Conservation (phyloP, 2,888 invertebrate species). For the Mylabris sibirica region DNA sequence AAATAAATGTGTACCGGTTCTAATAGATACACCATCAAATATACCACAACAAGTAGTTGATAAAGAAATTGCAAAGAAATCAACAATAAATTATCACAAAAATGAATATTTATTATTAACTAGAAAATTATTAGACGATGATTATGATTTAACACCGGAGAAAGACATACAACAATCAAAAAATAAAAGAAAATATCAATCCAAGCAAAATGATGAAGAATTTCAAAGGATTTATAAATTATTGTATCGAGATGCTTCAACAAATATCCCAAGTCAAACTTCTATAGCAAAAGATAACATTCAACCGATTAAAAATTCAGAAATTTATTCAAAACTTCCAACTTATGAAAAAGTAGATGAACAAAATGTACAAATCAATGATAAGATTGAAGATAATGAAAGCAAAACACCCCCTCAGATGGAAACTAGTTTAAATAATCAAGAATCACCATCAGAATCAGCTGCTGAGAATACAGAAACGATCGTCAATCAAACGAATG, state of each 20-base stretch:
- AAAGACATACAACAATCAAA: constrained; percentile 28
- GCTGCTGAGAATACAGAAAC: too few species aligned
- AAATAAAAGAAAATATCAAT: background rate
- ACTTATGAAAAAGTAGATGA: too few species aligned
- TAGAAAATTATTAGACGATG: constrained; percentile 35
- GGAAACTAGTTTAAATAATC: too few species aligned
- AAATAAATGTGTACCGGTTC: constrained; percentile 18
- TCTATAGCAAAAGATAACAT: background rate
- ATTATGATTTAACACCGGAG: constrained; percentile 46
- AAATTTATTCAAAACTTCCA: too few species aligned
- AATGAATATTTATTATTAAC: constrained; percentile 20
- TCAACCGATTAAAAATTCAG: too few species aligned
- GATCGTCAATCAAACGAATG: too few species aligned
- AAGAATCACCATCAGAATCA: too few species aligned
- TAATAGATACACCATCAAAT: constrained; percentile 15
- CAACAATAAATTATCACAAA: constrained; percentile 11
- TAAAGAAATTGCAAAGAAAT: background rate
- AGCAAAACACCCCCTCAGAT: too few species aligned
- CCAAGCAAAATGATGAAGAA: background rate
- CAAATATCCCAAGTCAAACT: background rate
- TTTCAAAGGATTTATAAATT: background rate
- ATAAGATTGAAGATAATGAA: too few species aligned
- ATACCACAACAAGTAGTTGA: too few species aligned
- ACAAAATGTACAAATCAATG: too few species aligned
- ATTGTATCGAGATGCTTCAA: background rate